These are phyloP conservation scores for Antitype chi DNA, from an alignment of 2,888 invertebrate species.

Conservation along the genomic window DNA sequence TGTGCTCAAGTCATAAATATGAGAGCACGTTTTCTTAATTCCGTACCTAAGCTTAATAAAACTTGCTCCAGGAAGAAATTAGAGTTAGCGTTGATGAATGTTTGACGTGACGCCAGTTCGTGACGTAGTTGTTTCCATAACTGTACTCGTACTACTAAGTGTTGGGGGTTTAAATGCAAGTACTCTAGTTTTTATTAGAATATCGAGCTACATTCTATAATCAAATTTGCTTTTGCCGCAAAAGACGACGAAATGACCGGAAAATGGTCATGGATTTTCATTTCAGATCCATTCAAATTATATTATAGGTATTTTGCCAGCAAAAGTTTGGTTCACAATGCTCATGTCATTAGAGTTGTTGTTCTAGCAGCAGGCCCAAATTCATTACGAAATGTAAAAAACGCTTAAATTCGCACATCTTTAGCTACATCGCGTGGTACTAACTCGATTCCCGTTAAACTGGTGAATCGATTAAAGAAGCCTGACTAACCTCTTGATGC, in stretches of 20 bases:
- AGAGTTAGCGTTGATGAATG: conserved; percentile 77
- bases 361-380: background rate
- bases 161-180: conserved; percentile 39
- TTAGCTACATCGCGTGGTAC: background rate
- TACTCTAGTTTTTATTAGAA: background rate
- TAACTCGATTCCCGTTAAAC: conserved; percentile 33
- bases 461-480: conserved; percentile 41
- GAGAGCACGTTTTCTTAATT: conserved; percentile 57
- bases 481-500: conserved; percentile 30
- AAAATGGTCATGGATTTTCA: background rate
- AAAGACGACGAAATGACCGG: too few relatives aligned
- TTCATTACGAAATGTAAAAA: conserved; percentile 5
- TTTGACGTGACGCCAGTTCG: conserved; percentile 76
- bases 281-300: background rate
- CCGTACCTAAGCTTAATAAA: conserved; percentile 52
- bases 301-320: background rate
- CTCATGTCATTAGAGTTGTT: background rate
- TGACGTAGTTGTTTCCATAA: conserved; percentile 73
- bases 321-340: conserved; percentile 3
- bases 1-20: conserved; percentile 49
- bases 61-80: conserved; percentile 72
- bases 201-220: background rate
- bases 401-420: conserved; percentile 8
- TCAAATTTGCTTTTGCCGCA: background rate
- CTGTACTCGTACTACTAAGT: conserved; percentile 52